phyloP scores from a whole-genome alignment of 2,113 vertebrate genomes.

The Sprattus sprattus region DNA sequence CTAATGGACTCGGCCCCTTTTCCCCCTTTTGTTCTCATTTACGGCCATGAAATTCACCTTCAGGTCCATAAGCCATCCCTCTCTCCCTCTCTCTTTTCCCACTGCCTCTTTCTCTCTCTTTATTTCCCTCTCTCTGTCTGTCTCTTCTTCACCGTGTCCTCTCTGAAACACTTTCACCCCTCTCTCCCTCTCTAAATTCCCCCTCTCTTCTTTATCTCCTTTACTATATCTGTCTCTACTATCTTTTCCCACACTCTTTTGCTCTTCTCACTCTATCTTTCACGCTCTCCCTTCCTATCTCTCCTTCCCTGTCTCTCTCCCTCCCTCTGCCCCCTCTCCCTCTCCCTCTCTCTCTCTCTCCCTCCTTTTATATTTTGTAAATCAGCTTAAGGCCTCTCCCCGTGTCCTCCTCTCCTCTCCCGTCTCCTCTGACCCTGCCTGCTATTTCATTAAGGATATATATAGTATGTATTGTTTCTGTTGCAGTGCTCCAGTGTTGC shows the following conservation, averaged over 20 bases:
- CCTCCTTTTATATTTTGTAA: conserved; percentile 64
- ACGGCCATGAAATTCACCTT: conserved; percentile 77
- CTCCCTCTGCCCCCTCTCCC: not conserved
- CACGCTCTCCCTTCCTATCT: no score
- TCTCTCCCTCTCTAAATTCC: conserved; percentile 43
- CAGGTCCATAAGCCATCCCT: conserved; percentile 51
- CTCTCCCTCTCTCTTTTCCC: not conserved
- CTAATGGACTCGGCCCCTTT: conserved; percentile 74
- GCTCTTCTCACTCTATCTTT: no score
- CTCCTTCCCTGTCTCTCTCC: no score
- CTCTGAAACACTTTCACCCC: not conserved
- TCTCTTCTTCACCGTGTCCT: conserved; percentile 45
- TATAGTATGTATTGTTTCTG: conserved; percentile 72
- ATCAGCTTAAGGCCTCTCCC: conserved; percentile 67
- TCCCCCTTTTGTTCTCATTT: conserved; percentile 76
- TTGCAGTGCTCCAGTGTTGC: conserved; percentile 59
- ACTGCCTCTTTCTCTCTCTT: not conserved
- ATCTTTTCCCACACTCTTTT: no score
- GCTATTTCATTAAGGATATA: conserved; percentile 65
- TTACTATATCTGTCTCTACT: no score
- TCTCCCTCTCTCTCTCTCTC: not conserved
- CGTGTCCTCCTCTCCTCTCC: conserved; percentile 51
- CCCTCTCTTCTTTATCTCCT: not conserved
- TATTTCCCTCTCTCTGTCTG: conserved; percentile 63
- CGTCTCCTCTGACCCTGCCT: conserved; percentile 59